A percentile compares a stretch with the other conserved stretches of the same genome.
These are phyloP conservation scores for Leptarthrus brevirostris DNA, from an alignment of 2,888 invertebrate species.

Conservation along the genomic window DNA sequence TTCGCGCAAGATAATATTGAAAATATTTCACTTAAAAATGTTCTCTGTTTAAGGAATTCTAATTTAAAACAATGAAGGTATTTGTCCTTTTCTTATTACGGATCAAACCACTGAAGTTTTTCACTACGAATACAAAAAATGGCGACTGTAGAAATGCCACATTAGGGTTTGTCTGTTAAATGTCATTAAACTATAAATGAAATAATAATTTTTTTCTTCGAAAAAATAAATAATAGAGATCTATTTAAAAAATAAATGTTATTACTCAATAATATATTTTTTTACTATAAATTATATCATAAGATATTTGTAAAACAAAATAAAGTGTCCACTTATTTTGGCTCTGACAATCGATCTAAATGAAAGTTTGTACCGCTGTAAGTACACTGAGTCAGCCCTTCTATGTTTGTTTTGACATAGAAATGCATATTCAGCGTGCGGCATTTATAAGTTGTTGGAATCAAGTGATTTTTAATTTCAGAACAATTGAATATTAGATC, in stretches of 20 bases:
- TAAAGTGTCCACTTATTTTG: no score
- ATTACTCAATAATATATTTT: no score
- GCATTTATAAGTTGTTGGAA: no score
- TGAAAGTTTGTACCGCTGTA: no score
- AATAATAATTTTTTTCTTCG: not conserved
- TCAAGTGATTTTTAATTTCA: no score
- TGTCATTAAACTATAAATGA: not conserved
- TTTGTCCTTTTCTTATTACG: constrained; percentile 27
- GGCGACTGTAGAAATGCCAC: constrained; percentile 25
- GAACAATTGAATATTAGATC: no score
- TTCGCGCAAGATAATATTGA: not conserved
- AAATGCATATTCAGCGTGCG: constrained; percentile 15
- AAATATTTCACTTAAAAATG: not conserved
- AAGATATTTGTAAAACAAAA: no score
- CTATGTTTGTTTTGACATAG: constrained; percentile 22
- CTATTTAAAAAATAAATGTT: no score
- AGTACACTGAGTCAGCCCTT: no score
- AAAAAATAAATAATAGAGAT: no score
- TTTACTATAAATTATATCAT: no score
- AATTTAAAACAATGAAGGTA: constrained; percentile 10
- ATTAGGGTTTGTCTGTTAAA: not conserved
- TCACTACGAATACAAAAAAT: constrained; percentile 45
- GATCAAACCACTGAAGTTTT: constrained; percentile 40
- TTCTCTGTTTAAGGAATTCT: not conserved
- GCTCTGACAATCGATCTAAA: no score